Evolutionary conservation across 2,797 vertebrate genomes (phyloP).

Genomic region (Atherinosoma microstoma): DNA sequence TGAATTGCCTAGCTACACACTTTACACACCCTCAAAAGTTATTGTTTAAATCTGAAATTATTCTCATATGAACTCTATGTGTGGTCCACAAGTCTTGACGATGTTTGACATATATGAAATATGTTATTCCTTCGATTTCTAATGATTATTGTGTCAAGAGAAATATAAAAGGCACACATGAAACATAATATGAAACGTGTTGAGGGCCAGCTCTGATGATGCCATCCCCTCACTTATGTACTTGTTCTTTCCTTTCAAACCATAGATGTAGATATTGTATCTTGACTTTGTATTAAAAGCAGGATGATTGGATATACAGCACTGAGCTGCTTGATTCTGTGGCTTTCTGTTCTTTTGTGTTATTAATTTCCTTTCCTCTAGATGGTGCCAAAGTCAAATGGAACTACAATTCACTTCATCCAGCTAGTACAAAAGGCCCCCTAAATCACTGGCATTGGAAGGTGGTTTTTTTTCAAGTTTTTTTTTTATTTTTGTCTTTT

Average conservation of each 20-base stretch:
- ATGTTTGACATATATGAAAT: slow-evolving; percentile 80
- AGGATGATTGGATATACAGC: slow-evolving; percentile 89
- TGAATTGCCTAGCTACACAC: slow-evolving; percentile 55
- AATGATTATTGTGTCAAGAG: slow-evolving; percentile 76
- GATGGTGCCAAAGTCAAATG: slow-evolving; percentile 50
- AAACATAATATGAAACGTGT: slow-evolving; percentile 69
- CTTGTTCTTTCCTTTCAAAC: slow-evolving; percentile 90
- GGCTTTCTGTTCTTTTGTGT: slow-evolving; percentile 26
- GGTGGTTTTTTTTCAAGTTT: background rate
- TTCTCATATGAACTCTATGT: slow-evolving; percentile 77
- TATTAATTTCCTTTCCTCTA: slow-evolving; percentile 55
- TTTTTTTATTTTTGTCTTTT: background rate
- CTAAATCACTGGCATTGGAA: background rate
- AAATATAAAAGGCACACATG: slow-evolving; percentile 70
- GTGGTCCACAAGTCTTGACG: slow-evolving; percentile 79
- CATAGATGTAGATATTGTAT: slow-evolving; percentile 97
- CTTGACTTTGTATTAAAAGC: slow-evolving; percentile 99
- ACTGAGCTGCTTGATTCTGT: slow-evolving; percentile 48
- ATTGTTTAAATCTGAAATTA: slow-evolving; percentile 73
- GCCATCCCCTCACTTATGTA: slow-evolving; percentile 82
- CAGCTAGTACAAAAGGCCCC: too few species aligned
- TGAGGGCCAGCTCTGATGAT: slow-evolving; percentile 79
- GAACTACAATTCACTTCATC: background rate
- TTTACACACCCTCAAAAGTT: slow-evolving; percentile 51
- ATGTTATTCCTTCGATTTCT: slow-evolving; percentile 81